Percentiles rank a stretch among this genome's conserved stretches.
These are phyloP conservation scores for Chaunax sp. DNA, from an alignment of 2,797 vertebrate genomes.

Conservation along the genomic window DNA sequence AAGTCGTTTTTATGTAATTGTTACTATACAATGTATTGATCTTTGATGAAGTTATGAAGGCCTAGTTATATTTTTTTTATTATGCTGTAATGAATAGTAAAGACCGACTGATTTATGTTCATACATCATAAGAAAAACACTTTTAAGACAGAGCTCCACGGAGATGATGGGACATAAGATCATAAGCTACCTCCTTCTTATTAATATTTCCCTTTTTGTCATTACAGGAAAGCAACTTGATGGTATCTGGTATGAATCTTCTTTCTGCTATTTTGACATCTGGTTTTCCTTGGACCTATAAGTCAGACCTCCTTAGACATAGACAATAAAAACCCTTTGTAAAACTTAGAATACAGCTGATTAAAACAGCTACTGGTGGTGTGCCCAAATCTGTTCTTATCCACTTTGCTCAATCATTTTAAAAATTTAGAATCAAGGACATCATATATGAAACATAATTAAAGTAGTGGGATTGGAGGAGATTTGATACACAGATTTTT, in stretches of 20 bases:
- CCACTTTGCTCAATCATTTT: not conserved
- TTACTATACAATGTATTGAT: not conserved
- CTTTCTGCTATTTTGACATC: constrained; percentile 12
- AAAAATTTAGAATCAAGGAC: not conserved
- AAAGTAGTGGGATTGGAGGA: not conserved
- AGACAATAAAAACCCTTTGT: not conserved
- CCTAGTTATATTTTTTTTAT: not conserved
- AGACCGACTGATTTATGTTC: not conserved
- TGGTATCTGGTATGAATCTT: constrained; percentile 93
- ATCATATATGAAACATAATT: not conserved
- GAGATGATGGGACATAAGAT: constrained; percentile 3
- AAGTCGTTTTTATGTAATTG: not conserved
- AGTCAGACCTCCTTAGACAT: constrained; percentile 15
- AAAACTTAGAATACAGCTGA: not conserved
- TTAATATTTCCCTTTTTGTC: constrained; percentile 8
- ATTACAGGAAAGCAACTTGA: constrained; percentile 96
- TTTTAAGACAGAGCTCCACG: constrained; percentile 1
- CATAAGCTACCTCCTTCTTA: constrained; percentile 1
- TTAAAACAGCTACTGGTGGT: not conserved
- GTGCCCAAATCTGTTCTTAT: not conserved
- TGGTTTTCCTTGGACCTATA: not conserved
- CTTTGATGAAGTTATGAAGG: not conserved
- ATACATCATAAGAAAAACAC: not conserved
- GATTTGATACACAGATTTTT: not conserved
- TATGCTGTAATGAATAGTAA: not conserved